Conservation (phyloP, 2,888 invertebrate species). For the Acanthoscelides obtectus region DNA sequence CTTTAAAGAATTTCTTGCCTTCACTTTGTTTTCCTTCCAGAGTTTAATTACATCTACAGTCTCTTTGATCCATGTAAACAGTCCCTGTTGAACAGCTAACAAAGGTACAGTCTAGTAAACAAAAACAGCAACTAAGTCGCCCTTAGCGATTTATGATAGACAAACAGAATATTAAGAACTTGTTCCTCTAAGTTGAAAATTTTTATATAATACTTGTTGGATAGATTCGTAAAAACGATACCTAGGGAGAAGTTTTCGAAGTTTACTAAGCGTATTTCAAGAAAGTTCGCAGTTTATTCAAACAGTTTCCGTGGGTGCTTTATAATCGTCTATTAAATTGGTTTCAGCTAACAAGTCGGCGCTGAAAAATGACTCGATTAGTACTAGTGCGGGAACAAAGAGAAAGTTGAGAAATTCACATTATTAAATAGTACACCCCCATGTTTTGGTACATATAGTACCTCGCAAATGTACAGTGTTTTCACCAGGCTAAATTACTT, state of each 20-base stretch:
- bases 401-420: neutral
- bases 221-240: neutral
- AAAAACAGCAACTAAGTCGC: neutral
- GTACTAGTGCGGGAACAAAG: neutral
- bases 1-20: neutral
- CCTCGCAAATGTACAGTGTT: no score
- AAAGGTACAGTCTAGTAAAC: neutral
- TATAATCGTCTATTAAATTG: slow-evolving; percentile 11
- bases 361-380: neutral
- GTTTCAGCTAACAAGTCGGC: neutral
- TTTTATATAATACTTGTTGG: neutral
- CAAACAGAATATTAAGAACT: neutral
- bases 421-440: neutral
- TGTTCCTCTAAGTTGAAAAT: no score
- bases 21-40: neutral
- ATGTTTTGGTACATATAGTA: no score
- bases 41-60: neutral
- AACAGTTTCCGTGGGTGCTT: slow-evolving; percentile 12
- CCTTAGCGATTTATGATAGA: neutral
- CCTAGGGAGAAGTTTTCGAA: neutral
- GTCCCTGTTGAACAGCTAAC: neutral
- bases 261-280: neutral
- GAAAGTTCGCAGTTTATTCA: slow-evolving; percentile 13
- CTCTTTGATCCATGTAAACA: neutral
- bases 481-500: no score